Conservation (phyloP, 2,113 vertebrate species). For the Colossoma macropomum region DNA sequence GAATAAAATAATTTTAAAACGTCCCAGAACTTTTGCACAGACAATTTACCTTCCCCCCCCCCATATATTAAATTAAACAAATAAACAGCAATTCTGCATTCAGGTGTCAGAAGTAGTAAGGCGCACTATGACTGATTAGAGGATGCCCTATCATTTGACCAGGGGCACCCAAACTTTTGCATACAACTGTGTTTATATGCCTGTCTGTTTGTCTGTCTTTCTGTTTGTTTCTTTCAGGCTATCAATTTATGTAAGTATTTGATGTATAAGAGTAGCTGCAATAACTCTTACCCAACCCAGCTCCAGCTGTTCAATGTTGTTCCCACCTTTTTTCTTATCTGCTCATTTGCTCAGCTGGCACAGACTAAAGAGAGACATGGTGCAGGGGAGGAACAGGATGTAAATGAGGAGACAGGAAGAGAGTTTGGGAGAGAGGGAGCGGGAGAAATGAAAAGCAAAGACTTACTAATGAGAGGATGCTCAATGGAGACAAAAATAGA, state of each 20-base stretch:
- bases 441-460: background rate
- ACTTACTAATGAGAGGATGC: background rate
- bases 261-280: background rate
- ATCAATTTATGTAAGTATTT: background rate
- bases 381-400: background rate
- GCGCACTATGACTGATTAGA: too few species aligned
- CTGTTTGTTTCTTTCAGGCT: background rate
- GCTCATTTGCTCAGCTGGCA: constrained; percentile 46
- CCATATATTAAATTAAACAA: too few species aligned
- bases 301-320: background rate
- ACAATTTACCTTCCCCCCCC: too few species aligned
- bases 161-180: too few species aligned
- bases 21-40: too few species aligned
- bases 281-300: background rate
- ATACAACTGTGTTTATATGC: background rate
- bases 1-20: too few species aligned
- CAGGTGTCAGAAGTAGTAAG: too few species aligned
- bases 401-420: constrained; percentile 36
- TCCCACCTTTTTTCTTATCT: background rate
- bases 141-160: too few species aligned
- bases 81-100: too few species aligned
- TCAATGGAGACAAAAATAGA: background rate
- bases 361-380: constrained; percentile 47
- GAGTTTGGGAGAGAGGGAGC: constrained; percentile 4
- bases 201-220: background rate